phyloP scores from a whole-genome alignment of 2,888 invertebrate genomes.

The Orthosia gracilis region DNA sequence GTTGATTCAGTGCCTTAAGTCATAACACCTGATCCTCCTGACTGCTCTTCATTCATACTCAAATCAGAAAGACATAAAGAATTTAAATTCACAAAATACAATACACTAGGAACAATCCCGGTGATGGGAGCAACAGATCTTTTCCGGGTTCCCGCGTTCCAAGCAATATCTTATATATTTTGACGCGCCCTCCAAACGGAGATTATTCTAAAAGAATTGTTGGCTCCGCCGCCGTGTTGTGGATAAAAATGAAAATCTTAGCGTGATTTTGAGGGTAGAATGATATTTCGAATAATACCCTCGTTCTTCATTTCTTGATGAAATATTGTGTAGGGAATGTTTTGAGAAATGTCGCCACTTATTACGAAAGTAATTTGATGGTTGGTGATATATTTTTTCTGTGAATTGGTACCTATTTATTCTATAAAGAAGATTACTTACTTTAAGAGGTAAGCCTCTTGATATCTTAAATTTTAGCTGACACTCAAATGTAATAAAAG shows the following conservation, averaged over 20 bases:
- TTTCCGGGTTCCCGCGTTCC: conserved; percentile 65
- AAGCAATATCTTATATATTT: conserved; percentile 73
- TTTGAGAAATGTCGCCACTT: conserved; percentile 62
- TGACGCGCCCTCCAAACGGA: conserved; percentile 70
- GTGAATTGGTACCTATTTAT: conserved; percentile 16
- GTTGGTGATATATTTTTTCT: conserved; percentile 45
- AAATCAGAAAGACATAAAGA: conserved; percentile 58
- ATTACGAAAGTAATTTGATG: conserved; percentile 62
- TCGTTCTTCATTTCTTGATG: conserved; percentile 65
- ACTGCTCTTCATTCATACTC: conserved; percentile 40
- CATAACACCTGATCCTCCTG: conserved; percentile 37
- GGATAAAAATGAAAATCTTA: conserved; percentile 64
- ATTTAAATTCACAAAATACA: conserved; percentile 67
- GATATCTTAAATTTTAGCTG: conserved; percentile 12
- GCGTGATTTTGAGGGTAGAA: conserved; percentile 63
- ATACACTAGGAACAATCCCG: conserved; percentile 68
- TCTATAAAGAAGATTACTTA: conserved; percentile 23
- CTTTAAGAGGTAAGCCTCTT: conserved; percentile 7
- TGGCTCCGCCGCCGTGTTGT: conserved; percentile 57
- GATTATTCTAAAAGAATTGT: conserved; percentile 71
- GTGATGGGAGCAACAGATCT: conserved; percentile 72
- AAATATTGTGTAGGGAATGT: conserved; percentile 62
- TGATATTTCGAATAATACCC: conserved; percentile 63
- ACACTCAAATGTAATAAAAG: not conserved
- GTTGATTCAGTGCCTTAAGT: conserved; percentile 7